Conservation (phyloP, 2,797 vertebrate genomes). For the Sebastes miniatus region DNA sequence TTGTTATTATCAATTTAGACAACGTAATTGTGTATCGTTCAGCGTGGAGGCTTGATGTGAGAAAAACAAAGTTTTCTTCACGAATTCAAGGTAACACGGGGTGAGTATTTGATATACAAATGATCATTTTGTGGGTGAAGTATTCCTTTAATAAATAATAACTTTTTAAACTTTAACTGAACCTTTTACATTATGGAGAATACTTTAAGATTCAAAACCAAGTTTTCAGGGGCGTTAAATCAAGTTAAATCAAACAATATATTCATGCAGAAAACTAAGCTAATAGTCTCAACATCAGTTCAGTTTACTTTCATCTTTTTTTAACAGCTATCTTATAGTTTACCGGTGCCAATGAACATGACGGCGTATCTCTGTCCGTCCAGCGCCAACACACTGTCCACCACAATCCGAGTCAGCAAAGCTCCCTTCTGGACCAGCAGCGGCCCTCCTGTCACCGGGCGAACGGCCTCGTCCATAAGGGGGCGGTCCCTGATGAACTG, state of each 20-base stretch:
- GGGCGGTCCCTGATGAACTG: conserved; percentile 83
- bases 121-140: too few species aligned
- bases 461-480: conserved; percentile 78
- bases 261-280: neutral
- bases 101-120: too few species aligned
- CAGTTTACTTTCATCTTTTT: neutral
- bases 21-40: too few species aligned
- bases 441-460: conserved; percentile 62
- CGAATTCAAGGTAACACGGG: too few species aligned
- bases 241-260: neutral
- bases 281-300: neutral
- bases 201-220: neutral
- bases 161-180: neutral
- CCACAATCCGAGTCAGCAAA: conserved; percentile 75
- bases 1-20: too few species aligned
- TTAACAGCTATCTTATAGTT: neutral
- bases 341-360: conserved; percentile 86
- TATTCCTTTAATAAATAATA: too few species aligned
- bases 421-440: conserved; percentile 77
- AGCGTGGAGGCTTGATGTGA: too few species aligned
- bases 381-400: conserved; percentile 72
- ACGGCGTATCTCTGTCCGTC: conserved; percentile 70
- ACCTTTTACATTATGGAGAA: neutral
- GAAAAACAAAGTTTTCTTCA: too few species aligned
- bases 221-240: neutral